A percentile compares a stretch with the other conserved stretches of the same genome.
These are phyloP conservation scores for Dreissena rostriformis DNA, from an alignment of 1,140 invertebrate species.

Conservation along the genomic window DNA sequence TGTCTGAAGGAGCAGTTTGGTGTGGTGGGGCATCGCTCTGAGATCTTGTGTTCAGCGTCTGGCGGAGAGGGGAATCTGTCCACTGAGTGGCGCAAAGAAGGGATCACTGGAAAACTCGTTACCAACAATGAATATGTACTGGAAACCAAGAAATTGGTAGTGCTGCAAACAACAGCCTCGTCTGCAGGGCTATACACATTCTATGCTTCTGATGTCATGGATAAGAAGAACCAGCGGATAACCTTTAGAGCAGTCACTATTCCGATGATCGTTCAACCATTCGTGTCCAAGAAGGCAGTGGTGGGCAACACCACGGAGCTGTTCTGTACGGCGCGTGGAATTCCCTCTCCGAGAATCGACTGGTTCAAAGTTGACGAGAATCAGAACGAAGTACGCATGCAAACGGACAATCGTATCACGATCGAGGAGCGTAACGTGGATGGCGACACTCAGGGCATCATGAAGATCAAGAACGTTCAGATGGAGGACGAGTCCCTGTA, in stretches of 20 bases:
- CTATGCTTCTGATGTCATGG: not conserved
- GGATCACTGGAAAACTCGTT: too few relatives aligned
- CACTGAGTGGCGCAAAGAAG: too few relatives aligned
- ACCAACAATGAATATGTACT: not conserved
- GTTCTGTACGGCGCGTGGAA: not conserved
- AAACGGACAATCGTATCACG: not conserved
- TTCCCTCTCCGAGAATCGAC: not conserved
- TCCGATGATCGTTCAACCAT: not conserved
- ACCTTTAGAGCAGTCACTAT: not conserved
- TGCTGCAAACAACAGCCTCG: not conserved
- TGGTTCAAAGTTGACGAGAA: conserved; percentile 1
- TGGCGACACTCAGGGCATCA: not conserved
- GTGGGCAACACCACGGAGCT: not conserved
- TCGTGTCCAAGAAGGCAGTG: not conserved
- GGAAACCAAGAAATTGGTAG: not conserved
- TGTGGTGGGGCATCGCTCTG: too few relatives aligned
- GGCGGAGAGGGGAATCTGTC: too few relatives aligned
- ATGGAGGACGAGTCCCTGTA: not conserved
- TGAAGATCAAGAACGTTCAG: not conserved
- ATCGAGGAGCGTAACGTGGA: not conserved
- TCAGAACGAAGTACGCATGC: not conserved
- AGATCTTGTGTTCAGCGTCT: too few relatives aligned
- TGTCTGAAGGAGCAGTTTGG: too few relatives aligned
- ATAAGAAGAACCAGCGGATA: not conserved
- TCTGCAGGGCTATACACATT: not conserved